These are phyloP conservation scores for Lysiphlebus fabarum DNA, from an alignment of 1,140 invertebrate genomes.

Conservation along the genomic window DNA sequence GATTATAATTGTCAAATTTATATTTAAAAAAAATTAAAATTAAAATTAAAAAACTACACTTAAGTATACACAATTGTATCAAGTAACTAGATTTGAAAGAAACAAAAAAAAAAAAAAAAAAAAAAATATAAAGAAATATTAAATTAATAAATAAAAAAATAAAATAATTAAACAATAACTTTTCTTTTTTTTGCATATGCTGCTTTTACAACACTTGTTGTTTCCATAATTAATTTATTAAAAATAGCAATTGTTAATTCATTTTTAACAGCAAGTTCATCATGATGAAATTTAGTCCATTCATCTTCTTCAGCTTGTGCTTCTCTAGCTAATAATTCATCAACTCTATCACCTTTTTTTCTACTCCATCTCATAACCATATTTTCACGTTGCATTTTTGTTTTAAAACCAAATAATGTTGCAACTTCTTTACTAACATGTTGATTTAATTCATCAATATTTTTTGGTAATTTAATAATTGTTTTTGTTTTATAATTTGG, in stretches of 20 bases:
- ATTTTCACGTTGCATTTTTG: conserved; percentile 57
- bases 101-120: conserved; percentile 1
- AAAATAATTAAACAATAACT: conserved; percentile 65
- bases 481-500: conserved; percentile 48
- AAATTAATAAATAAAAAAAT: conserved; percentile 62
- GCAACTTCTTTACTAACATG: conserved; percentile 58
- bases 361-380: conserved; percentile 65
- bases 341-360: conserved; percentile 70
- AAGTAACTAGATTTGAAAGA: background rate
- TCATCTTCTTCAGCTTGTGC: conserved; percentile 67
- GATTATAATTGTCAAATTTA: no score
- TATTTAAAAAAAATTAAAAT: no score
- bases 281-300: conserved; percentile 71
- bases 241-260: conserved; percentile 64
- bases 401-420: conserved; percentile 59
- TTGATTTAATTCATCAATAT: conserved; percentile 49
- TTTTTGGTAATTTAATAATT: conserved; percentile 48
- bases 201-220: conserved; percentile 51
- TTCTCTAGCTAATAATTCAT: conserved; percentile 68
- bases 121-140: background rate
- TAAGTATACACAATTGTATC: no score
- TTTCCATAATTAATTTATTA: conserved; percentile 63
- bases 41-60: no score
- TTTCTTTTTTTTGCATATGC: conserved; percentile 46
- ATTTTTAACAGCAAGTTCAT: conserved; percentile 68